Percentiles rank a stretch among this genome's conserved stretches.
Conservation (phyloP, 2,888 invertebrate species). For the Neocrepidodera transversa region DNA sequence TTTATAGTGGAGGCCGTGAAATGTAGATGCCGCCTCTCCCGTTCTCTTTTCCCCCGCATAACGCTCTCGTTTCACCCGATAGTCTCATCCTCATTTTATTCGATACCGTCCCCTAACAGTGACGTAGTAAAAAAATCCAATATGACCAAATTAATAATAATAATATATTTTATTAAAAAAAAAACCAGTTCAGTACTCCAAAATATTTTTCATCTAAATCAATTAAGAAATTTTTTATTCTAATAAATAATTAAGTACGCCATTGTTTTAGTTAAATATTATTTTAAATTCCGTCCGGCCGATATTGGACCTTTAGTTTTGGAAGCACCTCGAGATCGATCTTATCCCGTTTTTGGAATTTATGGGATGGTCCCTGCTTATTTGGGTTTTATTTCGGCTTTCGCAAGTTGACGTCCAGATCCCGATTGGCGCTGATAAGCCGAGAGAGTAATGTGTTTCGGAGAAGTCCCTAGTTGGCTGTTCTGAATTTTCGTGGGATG, state of each 20-base stretch:
- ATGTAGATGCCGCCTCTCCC: slow-evolving; percentile 52
- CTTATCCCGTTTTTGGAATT: slow-evolving; percentile 49
- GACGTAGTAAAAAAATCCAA: not conserved
- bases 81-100: slow-evolving; percentile 1
- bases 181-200: too few species aligned
- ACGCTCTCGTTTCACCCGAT: slow-evolving; percentile 5
- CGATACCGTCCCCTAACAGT: slow-evolving; percentile 6
- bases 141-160: slow-evolving; percentile 1
- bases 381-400: slow-evolving; percentile 49
- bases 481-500: not conserved
- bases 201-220: too few species aligned
- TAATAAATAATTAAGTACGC: too few species aligned
- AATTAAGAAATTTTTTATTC: too few species aligned
- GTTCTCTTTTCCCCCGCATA: slow-evolving; percentile 24
- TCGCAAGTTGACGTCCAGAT: slow-evolving; percentile 43
- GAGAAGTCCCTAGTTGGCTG: slow-evolving; percentile 22
- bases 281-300: slow-evolving; percentile 57
- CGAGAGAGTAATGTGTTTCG: slow-evolving; percentile 26
- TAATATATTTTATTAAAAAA: too few species aligned
- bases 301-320: slow-evolving; percentile 58
- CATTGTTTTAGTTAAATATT: slow-evolving; percentile 54
- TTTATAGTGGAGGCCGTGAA: slow-evolving; percentile 61
- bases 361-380: slow-evolving; percentile 49
- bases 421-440: slow-evolving; percentile 29
- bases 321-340: slow-evolving; percentile 55